These are phyloP conservation scores for Drosophila yooni DNA, from an alignment of 2,888 invertebrate species.

Conservation along the genomic window DNA sequence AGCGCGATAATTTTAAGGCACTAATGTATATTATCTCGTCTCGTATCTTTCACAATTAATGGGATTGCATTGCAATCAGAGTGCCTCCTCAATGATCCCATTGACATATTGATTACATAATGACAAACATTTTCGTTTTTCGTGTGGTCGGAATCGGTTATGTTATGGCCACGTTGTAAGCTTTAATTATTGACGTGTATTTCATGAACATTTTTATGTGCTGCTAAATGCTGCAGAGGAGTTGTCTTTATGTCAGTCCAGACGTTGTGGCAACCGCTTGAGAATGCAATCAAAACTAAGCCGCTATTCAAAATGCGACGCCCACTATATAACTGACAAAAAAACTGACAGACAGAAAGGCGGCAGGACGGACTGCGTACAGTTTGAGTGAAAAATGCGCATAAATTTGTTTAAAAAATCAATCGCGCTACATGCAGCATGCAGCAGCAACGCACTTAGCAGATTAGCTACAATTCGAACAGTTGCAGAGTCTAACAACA, in stretches of 20 bases:
- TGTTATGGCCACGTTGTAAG: constrained; percentile 15
- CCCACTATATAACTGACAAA: constrained; percentile 49
- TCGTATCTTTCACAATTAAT: constrained; percentile 27
- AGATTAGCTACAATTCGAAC: constrained; percentile 71
- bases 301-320: constrained; percentile 50
- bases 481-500: constrained; percentile 73
- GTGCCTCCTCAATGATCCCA: constrained; percentile 15
- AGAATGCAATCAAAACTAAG: constrained; percentile 67
- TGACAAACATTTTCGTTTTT: constrained; percentile 31
- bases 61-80: constrained; percentile 18
- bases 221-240: constrained; percentile 82
- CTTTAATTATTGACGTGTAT: constrained; percentile 49
- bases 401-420: constrained; percentile 43
- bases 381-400: constrained; percentile 45
- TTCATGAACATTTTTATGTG: constrained; percentile 63
- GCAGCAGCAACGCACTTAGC: constrained; percentile 58
- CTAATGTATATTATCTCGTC: constrained; percentile 16
- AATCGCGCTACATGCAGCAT: constrained; percentile 46
- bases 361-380: not conserved
- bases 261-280: constrained; percentile 62
- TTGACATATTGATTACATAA: constrained; percentile 51
- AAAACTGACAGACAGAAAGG: constrained; percentile 11
- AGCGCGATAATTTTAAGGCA: not conserved
- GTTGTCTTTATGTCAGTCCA: constrained; percentile 57
- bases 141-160: constrained; percentile 38